Base-by-base conservation (phyloP, 2,888 invertebrate species). In the Hesperia comma region DNA sequence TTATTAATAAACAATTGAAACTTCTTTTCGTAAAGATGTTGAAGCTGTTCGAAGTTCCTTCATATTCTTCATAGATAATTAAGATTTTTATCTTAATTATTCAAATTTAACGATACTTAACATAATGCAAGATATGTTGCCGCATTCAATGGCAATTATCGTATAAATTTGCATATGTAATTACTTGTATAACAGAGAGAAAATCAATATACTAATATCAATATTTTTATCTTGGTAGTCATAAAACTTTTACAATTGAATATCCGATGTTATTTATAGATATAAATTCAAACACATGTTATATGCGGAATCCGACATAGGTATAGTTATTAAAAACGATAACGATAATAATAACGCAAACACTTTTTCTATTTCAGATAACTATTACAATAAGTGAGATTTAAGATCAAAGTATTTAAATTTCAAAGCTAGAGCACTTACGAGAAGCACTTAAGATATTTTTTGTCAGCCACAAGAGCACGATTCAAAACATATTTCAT, bases 1-100 rank as follows among this genome's bases (percentile, higher is more conserved):
- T 12, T 12, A 19, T 49, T 49, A 19, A 49, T 49, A 12, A 49
- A 49, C 49, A 49, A 19, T 49, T 19, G 2, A 49, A 49, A 49
- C 49, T 17, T 0, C 6, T 19, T 49, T 12, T 19, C 49, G 49
- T 12, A 49, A 49, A 10, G 12, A 3, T 19, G 17, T 49, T 49
- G 19, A 12, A 17, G 19, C 19, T 19, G 19, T 19, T 19, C 15
- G 2, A 49, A 49, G 12, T 19, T 49, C 19, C 49, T 10, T 43
- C 1, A n/a, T 15, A 43, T 7, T 43, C 43, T 49, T 49, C 6
- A 51, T 6, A 64, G 26, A 40, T 26, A 51, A 40, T 57, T 57
- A 51, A 41, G 57, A 64, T 64, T n/a, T 1, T 62, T 62, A 62
- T 53, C 14, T 43, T 43, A 43, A 63, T 63, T 55, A 49, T 49